Conservation (phyloP, 2,888 invertebrate species). For the Volucella inflata region DNA sequence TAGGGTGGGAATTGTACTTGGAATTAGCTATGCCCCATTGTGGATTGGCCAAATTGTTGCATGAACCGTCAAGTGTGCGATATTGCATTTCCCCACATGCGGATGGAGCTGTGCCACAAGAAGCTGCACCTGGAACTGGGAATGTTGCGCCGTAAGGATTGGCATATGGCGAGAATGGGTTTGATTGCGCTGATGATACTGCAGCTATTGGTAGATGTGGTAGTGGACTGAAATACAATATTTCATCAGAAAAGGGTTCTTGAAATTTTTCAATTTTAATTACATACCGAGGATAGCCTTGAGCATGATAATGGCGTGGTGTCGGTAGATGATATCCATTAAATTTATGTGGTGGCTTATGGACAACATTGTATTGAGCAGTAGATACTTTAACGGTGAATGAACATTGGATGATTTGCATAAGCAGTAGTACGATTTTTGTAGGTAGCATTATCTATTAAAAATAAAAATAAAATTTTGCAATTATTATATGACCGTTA, state of each 20-base stretch:
- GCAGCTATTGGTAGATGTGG: conserved; percentile 58
- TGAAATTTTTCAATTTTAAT: background rate
- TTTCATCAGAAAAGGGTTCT: background rate
- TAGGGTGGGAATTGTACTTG: conserved; percentile 80
- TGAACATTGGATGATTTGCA: conserved; percentile 35
- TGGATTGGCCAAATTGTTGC: conserved; percentile 94
- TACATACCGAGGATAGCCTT: conserved; percentile 53
- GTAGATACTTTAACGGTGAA: conserved; percentile 41
- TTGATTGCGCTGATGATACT: conserved; percentile 78
- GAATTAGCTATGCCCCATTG: conserved; percentile 92
- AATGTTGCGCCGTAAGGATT: conserved; percentile 78
- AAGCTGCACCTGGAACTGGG: conserved; percentile 78
- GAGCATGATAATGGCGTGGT: conserved; percentile 32
- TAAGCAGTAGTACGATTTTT: conserved; percentile 19
- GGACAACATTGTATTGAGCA: conserved; percentile 54
- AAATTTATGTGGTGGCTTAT: conserved; percentile 47
- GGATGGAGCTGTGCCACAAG: conserved; percentile 80
- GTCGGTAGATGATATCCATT: conserved; percentile 46
- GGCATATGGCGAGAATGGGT: conserved; percentile 78
- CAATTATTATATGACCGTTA: background rate
- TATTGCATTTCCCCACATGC: conserved; percentile 84
- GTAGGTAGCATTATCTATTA: conserved; percentile 50
- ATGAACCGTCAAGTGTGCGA: conserved; percentile 94
- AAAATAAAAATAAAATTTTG: background rate
- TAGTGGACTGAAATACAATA: conserved; percentile 30